Base-by-base conservation (phyloP, 2,113 vertebrate species). In the Salvator merianae region DNA sequence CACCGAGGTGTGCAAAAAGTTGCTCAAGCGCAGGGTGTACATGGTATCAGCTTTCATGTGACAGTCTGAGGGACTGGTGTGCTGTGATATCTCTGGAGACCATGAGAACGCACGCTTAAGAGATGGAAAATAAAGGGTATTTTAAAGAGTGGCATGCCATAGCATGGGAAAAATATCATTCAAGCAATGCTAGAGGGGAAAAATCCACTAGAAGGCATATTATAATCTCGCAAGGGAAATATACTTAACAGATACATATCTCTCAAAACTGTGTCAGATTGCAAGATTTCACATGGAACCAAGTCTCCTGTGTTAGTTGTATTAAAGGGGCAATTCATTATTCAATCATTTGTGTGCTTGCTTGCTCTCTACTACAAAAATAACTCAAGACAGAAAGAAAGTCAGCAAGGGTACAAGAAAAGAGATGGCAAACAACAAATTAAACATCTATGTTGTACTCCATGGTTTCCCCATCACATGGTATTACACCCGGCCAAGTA, bases 1-100 rank as follows among this genome's bases (percentile, higher is more conserved):
- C 69, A 47, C 75, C 77, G 65, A 84, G 73, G 47, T 77, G 32
- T 77, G 62, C 82, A 83, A 30, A 83, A 68, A 63, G 20, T 53
- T 38, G n/a, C 5, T 16, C 55, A 50, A 32, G 5, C 9, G 7
- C 36, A 70, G 16, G 7, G 16, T 40, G 13, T 50, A 34, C 12
- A 32, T 53, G 79, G 66, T 20, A 10, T 77, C 82, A 26, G 63
- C 36, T 77, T 77, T 84, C 63, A 68, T 69, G 62, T 68, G 24
- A 47, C 10, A 22, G 53, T 55, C 24, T 77, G n/a, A 7, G 34
- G 53, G 63, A 26, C 13, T 38, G 14, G 32, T 26, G 47, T 13
- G 47, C 8, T 55, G 40, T 2, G 12, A 36, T 74, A 22, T 62
- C 32, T 36, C 62, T n/a, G 34, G 59, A 20, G 82, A n/a, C 34